Evolutionary conservation across 2,888 invertebrate species (phyloP), one percentile per base, ranked within the genome.

Genomic region (Cantharis rustica): DNA sequence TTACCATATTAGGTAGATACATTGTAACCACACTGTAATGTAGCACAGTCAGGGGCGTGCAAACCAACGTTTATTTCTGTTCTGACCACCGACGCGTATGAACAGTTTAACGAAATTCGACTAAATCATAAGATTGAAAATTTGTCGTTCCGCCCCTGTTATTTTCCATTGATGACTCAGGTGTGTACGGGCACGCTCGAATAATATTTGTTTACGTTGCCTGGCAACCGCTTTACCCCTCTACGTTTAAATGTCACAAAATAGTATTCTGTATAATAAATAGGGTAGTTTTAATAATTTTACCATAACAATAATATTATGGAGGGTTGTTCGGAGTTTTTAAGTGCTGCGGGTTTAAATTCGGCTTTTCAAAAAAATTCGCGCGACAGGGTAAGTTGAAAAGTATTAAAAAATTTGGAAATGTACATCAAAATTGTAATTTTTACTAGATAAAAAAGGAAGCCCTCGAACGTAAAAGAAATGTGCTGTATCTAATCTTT

Each of bases 401-500:
- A 23, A 9, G 9, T 23, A 62, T 15, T 23, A 15, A 64, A 27
- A 63, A 64, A 62, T 61, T 62, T 10, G 9, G 9, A 23, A 64
- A 20, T 10, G 20, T 20, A 16, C 4, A 23, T 10, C 3, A 63
- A 63, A 16, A 11, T 63, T 63, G 3, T 16, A 20, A 63, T 16
- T 63, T 13, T n/a, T 11, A 11, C 13, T 66, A 66, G 81, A 82
- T 79, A 81, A 87, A 86, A 80, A 83, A 81, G 47, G 88, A 89
- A 76, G 78, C 83, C 1, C 83, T 84, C 72, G 88, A 88, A 71
- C 81, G 91, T 13, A 90, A 89, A 71, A 87, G 89, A 73, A 90
- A 89, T 83, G 85, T 92, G 26, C 84, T 93, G 11, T 92, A 94
- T 86, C 88, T 96, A 74, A 92, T 95, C 79, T 89, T 90, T 68